phyloP scores from a whole-genome alignment of 2,888 invertebrate species.

The Anorthoa munda region DNA sequence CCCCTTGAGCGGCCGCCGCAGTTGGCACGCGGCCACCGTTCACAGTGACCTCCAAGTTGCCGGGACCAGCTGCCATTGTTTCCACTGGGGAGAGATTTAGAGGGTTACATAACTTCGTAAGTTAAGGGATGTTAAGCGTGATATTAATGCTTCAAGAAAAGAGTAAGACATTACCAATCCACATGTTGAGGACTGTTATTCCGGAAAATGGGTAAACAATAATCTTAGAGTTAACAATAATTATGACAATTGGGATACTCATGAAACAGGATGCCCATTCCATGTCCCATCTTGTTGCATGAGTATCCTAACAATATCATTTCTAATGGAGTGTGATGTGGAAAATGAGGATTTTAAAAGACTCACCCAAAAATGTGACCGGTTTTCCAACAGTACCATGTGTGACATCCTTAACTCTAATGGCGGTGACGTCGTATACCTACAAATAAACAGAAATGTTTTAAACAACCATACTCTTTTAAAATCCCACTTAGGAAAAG shows the following conservation, averaged over 20 bases:
- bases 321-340: no score
- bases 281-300: not conserved
- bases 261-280: no score
- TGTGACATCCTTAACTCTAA: constrained; percentile 97
- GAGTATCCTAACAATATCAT: no score
- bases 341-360: not conserved
- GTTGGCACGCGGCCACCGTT: constrained; percentile 99
- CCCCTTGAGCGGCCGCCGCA: constrained; percentile 98
- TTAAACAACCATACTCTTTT: not conserved
- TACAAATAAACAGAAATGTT: constrained; percentile 64
- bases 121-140: not conserved
- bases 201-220: no score
- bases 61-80: constrained; percentile 99
- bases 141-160: not conserved
- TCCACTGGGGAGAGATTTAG: constrained; percentile 93
- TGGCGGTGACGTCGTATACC: constrained; percentile 98
- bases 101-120: not conserved
- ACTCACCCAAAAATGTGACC: constrained; percentile 96
- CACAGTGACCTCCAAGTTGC: constrained; percentile 99
- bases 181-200: no score
- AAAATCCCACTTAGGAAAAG: no score
- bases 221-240: no score
- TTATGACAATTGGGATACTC: no score
- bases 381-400: constrained; percentile 97
- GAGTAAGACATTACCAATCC: no score